Evolutionary conservation across 2,113 vertebrate genomes (phyloP), one percentile per base, ranked within the genome.

Genomic region (Gymnorhina tibicen): DNA sequence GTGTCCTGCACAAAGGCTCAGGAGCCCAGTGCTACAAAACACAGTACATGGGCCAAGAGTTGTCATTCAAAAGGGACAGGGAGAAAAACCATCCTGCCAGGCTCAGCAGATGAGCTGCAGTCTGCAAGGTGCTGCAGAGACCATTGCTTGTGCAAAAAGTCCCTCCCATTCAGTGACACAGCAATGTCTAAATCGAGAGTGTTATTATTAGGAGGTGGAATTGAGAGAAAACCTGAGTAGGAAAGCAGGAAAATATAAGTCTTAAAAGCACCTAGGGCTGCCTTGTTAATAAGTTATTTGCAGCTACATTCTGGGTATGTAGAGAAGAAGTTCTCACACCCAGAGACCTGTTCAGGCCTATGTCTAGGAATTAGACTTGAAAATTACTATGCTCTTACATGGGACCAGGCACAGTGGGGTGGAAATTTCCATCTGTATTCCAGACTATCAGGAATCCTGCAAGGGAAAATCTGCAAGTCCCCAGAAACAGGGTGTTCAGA

Each of bases 281-380:
- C 85, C 85, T 78, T 84, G 62, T 94, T 96, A 96, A 50, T 84
- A 64, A 94, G 56, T 92, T 96, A 94, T 90, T 94, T 91, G 62
- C 64, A 81, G 32, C 44, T 93, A 81, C 41, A 14, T 70, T 94
- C 55, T 74, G 73, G 39, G 7, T 77, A 90, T 80, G 72, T 81
- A 64, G 60, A 86, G 52, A 91, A 95, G 86, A 92, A 91, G 49
- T 95, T 87, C 49, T 92, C 80, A 95, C 49, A 87, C 73, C 37
- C 55, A 77, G 78, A 91, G 49, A 93, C 63, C 56, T 59, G 35
- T 91, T 86, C 74, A 91, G 64, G 47, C 85, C 63, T 49, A 46
- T 42, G 44, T 68, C 66, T 89, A 49, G 24, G 69, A 75, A 92
- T 75, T 75, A 85, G 56, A 80, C 44, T 35, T 49, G 27, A 96